A percentile compares a stretch with the other conserved stretches of the same genome.
These are phyloP conservation scores for Nymphalis urticae DNA, from an alignment of 2,888 invertebrate species.

Conservation along the genomic window DNA sequence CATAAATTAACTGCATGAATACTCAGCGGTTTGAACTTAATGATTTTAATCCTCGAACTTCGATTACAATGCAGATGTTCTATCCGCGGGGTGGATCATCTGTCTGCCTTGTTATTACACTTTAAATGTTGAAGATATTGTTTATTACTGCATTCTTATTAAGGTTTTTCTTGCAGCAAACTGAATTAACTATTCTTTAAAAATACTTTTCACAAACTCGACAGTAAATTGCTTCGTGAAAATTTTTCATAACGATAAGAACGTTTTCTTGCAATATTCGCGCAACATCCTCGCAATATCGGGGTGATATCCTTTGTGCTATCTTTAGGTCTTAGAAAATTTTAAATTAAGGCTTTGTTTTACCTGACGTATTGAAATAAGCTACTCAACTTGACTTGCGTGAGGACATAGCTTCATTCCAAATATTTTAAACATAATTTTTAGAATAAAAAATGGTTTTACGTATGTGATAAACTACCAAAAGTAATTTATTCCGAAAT, in stretches of 20 bases:
- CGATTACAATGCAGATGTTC: too few species aligned
- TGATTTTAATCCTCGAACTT: too few species aligned
- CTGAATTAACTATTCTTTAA: background rate
- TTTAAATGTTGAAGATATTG: too few species aligned
- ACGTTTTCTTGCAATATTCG: constrained; percentile 1
- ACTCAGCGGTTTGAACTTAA: too few species aligned
- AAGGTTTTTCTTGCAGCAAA: too few species aligned
- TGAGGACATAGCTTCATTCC: too few species aligned
- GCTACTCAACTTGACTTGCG: too few species aligned
- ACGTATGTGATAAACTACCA: background rate
- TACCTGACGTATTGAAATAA: too few species aligned
- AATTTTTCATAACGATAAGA: constrained; percentile 6
- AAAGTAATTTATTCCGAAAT: background rate
- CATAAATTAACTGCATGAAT: too few species aligned
- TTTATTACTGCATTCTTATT: too few species aligned
- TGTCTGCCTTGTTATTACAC: too few species aligned
- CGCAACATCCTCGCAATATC: constrained; percentile 1
- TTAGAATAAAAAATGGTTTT: background rate
- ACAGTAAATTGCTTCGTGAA: background rate
- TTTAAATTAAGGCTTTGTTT: background rate
- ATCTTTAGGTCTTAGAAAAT: background rate
- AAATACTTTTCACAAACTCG: background rate
- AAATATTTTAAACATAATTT: background rate
- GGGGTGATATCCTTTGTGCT: background rate
- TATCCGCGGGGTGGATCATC: too few species aligned